phyloP scores from a whole-genome alignment of 2,888 invertebrate genomes.

The Ophonus ardosiacus region DNA sequence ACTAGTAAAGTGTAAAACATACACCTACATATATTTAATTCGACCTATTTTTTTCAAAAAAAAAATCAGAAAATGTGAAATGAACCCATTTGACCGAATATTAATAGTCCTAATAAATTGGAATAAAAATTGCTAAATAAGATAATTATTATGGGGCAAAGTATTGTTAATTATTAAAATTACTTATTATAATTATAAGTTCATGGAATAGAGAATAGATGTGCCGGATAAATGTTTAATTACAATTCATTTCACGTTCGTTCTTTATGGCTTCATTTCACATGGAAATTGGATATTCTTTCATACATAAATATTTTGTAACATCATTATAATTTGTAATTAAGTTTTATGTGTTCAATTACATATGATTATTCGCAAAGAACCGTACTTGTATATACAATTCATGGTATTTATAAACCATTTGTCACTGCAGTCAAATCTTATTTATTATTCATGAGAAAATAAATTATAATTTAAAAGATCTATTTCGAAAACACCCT shows the following conservation, averaged over 20 bases:
- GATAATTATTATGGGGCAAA: too few relatives aligned
- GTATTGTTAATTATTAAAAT: too few relatives aligned
- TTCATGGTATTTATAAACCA: conserved; percentile 17
- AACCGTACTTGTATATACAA: not conserved
- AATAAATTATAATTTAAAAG: conserved; percentile 34
- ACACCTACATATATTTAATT: too few relatives aligned
- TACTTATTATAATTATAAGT: too few relatives aligned
- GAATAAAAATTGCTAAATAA: too few relatives aligned
- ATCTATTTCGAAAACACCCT: conserved; percentile 33
- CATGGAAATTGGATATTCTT: conserved; percentile 41
- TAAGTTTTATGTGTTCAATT: not conserved
- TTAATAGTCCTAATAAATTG: too few relatives aligned
- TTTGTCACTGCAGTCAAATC: conserved; percentile 22
- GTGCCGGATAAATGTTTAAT: not conserved
- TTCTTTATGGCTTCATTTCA: conserved; percentile 34
- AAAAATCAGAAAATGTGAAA: too few relatives aligned
- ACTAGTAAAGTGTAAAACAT: too few relatives aligned
- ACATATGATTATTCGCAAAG: not conserved
- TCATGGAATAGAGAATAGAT: too few relatives aligned
- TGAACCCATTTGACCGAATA: too few relatives aligned
- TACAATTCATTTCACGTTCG: not conserved
- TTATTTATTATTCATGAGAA: conserved; percentile 34
- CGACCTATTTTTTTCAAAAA: too few relatives aligned
- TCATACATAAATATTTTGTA: conserved; percentile 15
- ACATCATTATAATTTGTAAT: conserved; percentile 30